phyloP scores from a whole-genome alignment of 2,113 vertebrate species.

The Pseudopodoces humilis region DNA sequence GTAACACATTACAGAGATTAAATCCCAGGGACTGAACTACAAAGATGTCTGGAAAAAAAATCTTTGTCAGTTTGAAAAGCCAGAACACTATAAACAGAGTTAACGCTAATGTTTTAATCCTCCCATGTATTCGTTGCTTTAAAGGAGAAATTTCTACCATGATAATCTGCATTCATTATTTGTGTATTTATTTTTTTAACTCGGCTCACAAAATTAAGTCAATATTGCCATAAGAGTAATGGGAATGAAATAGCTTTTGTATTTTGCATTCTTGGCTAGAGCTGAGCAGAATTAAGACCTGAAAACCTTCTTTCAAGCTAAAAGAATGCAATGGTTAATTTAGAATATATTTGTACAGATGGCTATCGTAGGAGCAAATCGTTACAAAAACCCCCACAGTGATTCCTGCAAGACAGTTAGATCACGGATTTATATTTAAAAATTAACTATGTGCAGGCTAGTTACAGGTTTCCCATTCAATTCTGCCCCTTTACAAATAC shows the following conservation, averaged over 20 bases:
- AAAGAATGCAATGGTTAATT: background rate
- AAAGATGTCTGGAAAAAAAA: slow-evolving; percentile 40
- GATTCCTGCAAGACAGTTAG: background rate
- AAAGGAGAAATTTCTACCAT: background rate
- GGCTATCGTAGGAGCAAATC: background rate
- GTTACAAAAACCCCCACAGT: background rate
- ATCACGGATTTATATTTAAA: background rate
- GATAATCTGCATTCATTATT: background rate
- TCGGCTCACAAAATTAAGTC: background rate
- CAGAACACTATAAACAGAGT: background rate
- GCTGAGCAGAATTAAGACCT: background rate
- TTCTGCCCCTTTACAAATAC: background rate
- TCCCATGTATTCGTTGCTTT: background rate
- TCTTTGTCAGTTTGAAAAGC: slow-evolving; percentile 17
- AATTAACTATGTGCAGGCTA: background rate
- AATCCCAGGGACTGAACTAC: slow-evolving; percentile 51
- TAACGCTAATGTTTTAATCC: background rate
- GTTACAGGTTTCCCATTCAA: background rate
- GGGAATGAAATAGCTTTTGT: background rate
- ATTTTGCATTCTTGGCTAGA: background rate
- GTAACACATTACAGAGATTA: slow-evolving; percentile 78
- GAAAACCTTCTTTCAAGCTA: background rate
- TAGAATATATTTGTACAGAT: background rate
- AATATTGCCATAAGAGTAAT: background rate
- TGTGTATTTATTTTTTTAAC: background rate